Evolutionary conservation across 92 coral and sea anemone genomes (phyloP).

Genomic region (Ricordea florida): DNA sequence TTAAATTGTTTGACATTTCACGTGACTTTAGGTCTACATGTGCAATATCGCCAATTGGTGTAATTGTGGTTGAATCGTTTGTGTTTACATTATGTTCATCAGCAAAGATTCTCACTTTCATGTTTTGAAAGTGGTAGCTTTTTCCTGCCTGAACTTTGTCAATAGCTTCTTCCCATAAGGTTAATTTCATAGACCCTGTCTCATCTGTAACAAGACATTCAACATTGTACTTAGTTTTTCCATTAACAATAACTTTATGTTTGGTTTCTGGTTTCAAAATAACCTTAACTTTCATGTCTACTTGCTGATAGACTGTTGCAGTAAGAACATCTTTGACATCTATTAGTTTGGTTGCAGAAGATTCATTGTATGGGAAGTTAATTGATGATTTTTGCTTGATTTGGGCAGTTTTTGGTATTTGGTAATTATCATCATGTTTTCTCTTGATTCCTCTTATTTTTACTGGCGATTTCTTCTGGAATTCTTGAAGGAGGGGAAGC

Average conservation of each 20-base stretch:
- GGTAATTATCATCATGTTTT: constrained; percentile 25
- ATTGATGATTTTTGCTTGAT: constrained; percentile 16
- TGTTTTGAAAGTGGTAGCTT: background rate
- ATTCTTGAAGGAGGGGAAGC: constrained; percentile 14
- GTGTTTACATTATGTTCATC: constrained; percentile 21
- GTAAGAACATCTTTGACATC: constrained; percentile 1
- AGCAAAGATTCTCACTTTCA: constrained; percentile 22
- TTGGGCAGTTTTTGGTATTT: constrained; percentile 45
- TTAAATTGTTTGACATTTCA: background rate
- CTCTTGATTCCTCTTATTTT: constrained; percentile 20
- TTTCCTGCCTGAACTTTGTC: constrained; percentile 27
- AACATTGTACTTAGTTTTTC: constrained; percentile 8
- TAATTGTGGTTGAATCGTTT: background rate
- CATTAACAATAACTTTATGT: background rate
- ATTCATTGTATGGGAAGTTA: constrained; percentile 36
- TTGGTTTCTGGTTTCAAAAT: too few relatives aligned
- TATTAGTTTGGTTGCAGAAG: background rate
- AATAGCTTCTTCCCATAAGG: constrained; percentile 42
- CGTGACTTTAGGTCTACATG: constrained; percentile 29
- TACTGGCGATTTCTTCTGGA: constrained; percentile 26
- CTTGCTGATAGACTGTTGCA: constrained; percentile 2
- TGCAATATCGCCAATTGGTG: constrained; percentile 2
- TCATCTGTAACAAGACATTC: constrained; percentile 43
- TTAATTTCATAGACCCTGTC: constrained; percentile 24
- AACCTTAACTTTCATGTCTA: constrained; percentile 28